Evolutionary conservation across 2,113 vertebrate species (phyloP).

Genomic region (Entelurus aequoreus): DNA sequence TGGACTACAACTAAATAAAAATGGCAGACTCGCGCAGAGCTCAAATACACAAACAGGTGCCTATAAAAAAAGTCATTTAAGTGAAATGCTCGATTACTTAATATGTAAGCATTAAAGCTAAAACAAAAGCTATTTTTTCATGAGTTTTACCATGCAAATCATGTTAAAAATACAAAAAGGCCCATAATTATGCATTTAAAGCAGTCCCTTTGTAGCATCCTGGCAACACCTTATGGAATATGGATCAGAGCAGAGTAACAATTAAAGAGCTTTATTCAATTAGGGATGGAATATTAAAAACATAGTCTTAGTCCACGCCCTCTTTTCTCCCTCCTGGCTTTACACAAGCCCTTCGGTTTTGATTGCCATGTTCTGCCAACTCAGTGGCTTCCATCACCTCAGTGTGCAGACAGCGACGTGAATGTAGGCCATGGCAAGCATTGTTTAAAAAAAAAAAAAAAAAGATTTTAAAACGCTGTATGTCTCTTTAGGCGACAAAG

Average conservation of each 20-base stretch:
- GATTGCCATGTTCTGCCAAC: conserved; percentile 54
- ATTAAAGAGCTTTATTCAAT: conserved; percentile 63
- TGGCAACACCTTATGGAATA: conserved; percentile 55
- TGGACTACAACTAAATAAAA: too few relatives aligned
- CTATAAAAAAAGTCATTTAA: too few relatives aligned
- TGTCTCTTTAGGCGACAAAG: conserved; percentile 40
- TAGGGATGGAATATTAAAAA: conserved; percentile 63
- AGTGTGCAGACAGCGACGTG: conserved; percentile 1
- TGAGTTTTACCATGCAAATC: too few relatives aligned
- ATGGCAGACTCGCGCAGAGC: too few relatives aligned
- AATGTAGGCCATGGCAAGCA: conserved; percentile 36
- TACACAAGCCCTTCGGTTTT: conserved; percentile 58
- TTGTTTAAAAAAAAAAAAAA: conserved; percentile 11
- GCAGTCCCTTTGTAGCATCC: conserved; percentile 41
- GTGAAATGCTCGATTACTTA: too few relatives aligned
- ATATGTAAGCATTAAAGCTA: too few relatives aligned
- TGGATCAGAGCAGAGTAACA: conserved; percentile 56
- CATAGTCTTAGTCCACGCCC: conserved; percentile 54
- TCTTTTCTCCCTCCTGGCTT: conserved; percentile 46
- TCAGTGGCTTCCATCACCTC: conserved; percentile 41
- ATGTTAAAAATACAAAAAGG: conserved; percentile 29
- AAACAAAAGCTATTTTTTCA: too few relatives aligned
- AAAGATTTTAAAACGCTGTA: conserved; percentile 22
- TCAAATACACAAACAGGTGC: too few relatives aligned
- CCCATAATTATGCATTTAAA: conserved; percentile 44